Conservation (phyloP, 2,797 vertebrate species). For the Geotrypetes seraphini region DNA sequence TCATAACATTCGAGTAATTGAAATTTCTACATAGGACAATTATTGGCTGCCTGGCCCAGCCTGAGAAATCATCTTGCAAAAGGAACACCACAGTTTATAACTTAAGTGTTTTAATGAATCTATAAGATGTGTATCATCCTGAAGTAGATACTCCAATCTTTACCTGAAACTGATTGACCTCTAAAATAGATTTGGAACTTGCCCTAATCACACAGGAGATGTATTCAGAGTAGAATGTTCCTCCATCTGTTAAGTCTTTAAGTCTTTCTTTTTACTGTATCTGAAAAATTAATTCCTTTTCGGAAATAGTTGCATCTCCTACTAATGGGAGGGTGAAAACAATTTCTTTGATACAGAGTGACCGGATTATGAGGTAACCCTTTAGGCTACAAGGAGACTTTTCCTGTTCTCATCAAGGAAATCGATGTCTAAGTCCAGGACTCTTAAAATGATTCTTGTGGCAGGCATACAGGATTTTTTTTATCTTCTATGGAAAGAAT, state of each 20-base stretch:
- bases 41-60: conserved; percentile 28
- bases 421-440: conserved; percentile 69
- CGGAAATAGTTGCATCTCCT: conserved; percentile 64
- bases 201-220: conserved; percentile 55
- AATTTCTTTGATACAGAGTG: conserved; percentile 52
- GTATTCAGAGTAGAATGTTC: conserved; percentile 36
- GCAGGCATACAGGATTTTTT: conserved; percentile 43
- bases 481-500: conserved; percentile 66
- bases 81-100: conserved; percentile 36
- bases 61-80: conserved; percentile 38
- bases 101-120: conserved; percentile 52
- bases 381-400: conserved; percentile 63
- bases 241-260: conserved; percentile 45
- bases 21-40: conserved; percentile 40
- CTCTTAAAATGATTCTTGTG: conserved; percentile 70
- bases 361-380: conserved; percentile 64
- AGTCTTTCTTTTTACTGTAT: conserved; percentile 52
- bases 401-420: conserved; percentile 70
- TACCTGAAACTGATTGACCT: conserved; percentile 46
- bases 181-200: conserved; percentile 42
- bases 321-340: conserved; percentile 29
- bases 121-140: conserved; percentile 52
- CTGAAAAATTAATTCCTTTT: conserved; percentile 69
- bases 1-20: conserved; percentile 44
- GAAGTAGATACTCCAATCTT: conserved; percentile 46